Evolutionary conservation across 2,797 vertebrate genomes (phyloP), one percentile per base, ranked within the genome.

Genomic region (Chelon labrosus): DNA sequence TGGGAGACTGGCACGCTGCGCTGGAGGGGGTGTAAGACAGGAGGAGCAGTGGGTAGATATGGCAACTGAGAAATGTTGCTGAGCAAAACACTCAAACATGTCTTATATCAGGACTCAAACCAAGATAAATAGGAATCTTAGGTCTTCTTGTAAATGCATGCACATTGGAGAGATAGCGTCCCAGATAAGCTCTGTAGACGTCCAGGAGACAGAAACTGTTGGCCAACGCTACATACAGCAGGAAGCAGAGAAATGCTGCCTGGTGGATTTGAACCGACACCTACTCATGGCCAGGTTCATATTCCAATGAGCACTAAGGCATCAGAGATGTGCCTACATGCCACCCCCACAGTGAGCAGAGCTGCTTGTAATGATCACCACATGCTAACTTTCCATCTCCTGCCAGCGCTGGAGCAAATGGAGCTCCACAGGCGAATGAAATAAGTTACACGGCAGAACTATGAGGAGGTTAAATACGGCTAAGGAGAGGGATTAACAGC

Each of bases 261-360:
- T 81, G 76, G 31, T 87, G 80, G 77, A 85, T 88, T 86, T 91
- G 89, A 91, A 90, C 92, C 58, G 76, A 91, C 90, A 88, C 92
- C 91, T 88, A 93, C 91, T 89, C 90, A 83, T 60, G 88, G 83
- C 77, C 85, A 75, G 84, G 91, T 91, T 93, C 88, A 90, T 85
- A 86, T 92, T 93, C 87, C 90, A 92, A 82, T 89, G 91, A 90
- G 83, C 88, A 86, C 87, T 80, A 77, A 91, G 88, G 91, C 86
- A 91, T 81, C 71, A 79, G 86, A 85, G 82, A 85, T 90, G 86
- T 89, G 89, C 92, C 92, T 78, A 92, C 90, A 89, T 90, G 85
- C 89, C 91, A 75, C 91, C 88, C 91, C 92, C 92, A 88, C 91
- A 91, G 70, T 55, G 65, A 86, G 87, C 78, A 77, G 86, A 83